Base-by-base conservation (phyloP, 2,888 invertebrate species). In the Norana najaformis region DNA sequence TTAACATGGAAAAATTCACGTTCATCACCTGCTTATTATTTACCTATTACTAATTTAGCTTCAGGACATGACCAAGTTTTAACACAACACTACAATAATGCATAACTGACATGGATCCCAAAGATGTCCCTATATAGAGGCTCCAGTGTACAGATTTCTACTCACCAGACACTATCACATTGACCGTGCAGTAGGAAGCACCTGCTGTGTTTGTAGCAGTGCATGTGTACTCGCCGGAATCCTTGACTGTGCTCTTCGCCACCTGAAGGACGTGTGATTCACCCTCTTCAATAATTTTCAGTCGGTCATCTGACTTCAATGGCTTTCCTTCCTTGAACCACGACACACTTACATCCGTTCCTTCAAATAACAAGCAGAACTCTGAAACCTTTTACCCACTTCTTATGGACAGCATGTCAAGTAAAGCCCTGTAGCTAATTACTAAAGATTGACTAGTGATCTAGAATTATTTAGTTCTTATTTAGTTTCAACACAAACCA, bases 291-390 rank as follows among this genome's bases (percentile, higher is more conserved):
- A 41, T 90, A n/a, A 92, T 88, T 83, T 90, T 88, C 36, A 91
- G 88, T 53, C 89, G 69, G 35, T 90, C 37, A 39, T 90, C 90
- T 41, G 90, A 35, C 89, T 91, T 91, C 41, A 93, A 69, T 23
- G 92, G 91, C 88, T 91, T 92, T 53, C 92, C 92, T 23, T 92
- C 91, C 89, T 91, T 91, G 88, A 92, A 91, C 93, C 93, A 93
- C 0, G 90, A 90, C 35, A 93, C 91, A 30, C 90, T 91, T 6
- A 92, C 91, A n/a, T 89, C 90, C 34, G 92, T 91, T 34, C 90
- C 91, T 91, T 47, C 16, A 88, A 89, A 89, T 89, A 34, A 38
- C 36, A 34, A 35, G 34, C 30, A 82, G 13, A 83, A 89, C 36
- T 82, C 83, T 82, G 36, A 89, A 20, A 89, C 36, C 37, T 69